A percentile compares a stretch with the other conserved stretches of the same genome.
These are phyloP conservation scores for Agrilus cyanescens DNA, from an alignment of 2,888 invertebrate genomes.

Conservation along the genomic window DNA sequence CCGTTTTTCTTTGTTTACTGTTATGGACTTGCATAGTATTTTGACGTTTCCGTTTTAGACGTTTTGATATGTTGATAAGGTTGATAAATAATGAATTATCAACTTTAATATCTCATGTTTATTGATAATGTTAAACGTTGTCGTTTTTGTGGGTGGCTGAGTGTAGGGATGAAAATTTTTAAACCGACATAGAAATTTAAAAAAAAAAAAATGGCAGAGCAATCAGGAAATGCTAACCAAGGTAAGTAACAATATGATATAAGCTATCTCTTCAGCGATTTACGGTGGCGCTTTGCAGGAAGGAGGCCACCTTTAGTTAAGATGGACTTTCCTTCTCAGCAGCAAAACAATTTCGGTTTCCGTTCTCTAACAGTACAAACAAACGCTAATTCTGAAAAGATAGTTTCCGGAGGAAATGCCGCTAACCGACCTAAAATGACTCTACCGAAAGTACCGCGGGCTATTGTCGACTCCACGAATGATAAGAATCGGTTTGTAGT, in stretches of 20 bases:
- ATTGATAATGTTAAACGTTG: no score
- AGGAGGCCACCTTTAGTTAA: slow-evolving; percentile 11
- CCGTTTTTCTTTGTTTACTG: no score
- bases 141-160: no score
- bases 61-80: no score
- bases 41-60: no score
- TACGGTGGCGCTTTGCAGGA: slow-evolving; percentile 4
- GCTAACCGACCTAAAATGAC: slow-evolving; percentile 31
- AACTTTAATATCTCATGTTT: no score
- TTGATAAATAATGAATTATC: no score
- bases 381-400: slow-evolving; percentile 13
- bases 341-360: slow-evolving; percentile 22
- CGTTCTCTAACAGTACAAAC: slow-evolving; percentile 23
- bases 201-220: slow-evolving; percentile 59
- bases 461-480: slow-evolving; percentile 26
- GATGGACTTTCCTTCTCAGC: slow-evolving; percentile 15
- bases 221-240: slow-evolving; percentile 56
- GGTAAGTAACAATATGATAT: slow-evolving; percentile 28
- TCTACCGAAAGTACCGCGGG: slow-evolving; percentile 26
- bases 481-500: slow-evolving; percentile 27
- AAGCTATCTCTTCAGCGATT: neutral
- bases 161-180: neutral
- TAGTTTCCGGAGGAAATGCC: slow-evolving; percentile 13
- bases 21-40: no score
- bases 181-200: slow-evolving; percentile 14